Evolutionary conservation across 1,140 invertebrate species (phyloP).

Genomic region (Potamilus streckersoni): DNA sequence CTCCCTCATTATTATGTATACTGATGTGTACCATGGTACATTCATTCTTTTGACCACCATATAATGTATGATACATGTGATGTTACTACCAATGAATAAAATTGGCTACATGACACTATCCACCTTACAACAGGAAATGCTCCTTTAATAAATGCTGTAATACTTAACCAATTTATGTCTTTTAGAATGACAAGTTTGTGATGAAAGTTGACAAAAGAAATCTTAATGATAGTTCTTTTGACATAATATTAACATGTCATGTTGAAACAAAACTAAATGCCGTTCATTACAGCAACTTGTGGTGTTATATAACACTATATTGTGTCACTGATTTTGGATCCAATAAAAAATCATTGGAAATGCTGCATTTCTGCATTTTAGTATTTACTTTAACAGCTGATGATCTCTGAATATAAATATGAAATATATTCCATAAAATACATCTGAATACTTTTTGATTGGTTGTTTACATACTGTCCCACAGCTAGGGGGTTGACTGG

Average conservation of each 20-base stretch:
- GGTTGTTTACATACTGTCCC: conserved; percentile 72
- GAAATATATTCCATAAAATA: not conserved
- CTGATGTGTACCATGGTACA: too few species aligned
- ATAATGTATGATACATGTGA: too few species aligned
- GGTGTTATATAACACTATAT: not conserved
- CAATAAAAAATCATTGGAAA: not conserved
- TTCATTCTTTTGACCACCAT: too few species aligned
- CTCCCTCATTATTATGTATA: too few species aligned
- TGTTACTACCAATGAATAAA: too few species aligned
- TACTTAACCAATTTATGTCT: too few species aligned
- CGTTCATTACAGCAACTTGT: not conserved
- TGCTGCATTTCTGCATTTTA: not conserved
- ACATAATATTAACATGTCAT: not conserved
- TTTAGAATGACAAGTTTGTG: too few species aligned
- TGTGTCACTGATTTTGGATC: not conserved
- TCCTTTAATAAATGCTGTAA: too few species aligned
- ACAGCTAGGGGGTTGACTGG: conserved; percentile 68
- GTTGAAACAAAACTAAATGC: not conserved
- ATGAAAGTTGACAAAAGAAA: too few species aligned
- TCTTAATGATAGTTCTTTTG: too few species aligned
- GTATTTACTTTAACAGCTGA: not conserved
- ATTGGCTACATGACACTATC: too few species aligned
- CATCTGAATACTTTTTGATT: conserved; percentile 51
- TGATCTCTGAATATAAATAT: not conserved
- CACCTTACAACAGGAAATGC: too few species aligned